These are phyloP conservation scores for Gonocerus acuteangulatus DNA, from an alignment of 2,888 invertebrate species.

Conservation along the genomic window DNA sequence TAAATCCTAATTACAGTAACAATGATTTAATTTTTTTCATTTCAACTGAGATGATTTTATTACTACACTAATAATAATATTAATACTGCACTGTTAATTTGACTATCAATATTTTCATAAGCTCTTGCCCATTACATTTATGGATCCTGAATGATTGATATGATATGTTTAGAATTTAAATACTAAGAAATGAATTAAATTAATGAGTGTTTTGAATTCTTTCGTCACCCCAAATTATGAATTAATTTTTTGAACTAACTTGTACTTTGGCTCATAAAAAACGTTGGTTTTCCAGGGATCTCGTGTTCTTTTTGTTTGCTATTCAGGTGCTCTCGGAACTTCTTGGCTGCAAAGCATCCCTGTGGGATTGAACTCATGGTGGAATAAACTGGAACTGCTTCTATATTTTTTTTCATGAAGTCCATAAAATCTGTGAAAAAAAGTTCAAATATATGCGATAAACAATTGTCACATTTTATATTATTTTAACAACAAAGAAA, in stretches of 20 bases:
- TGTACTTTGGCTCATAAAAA: background rate
- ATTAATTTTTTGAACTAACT: background rate
- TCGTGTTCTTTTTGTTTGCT: slow-evolving; percentile 24
- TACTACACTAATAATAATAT: too few relatives aligned
- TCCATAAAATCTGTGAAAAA: background rate
- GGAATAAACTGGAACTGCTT: background rate
- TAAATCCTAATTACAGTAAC: too few relatives aligned
- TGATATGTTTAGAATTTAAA: too few relatives aligned
- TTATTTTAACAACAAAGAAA: background rate
- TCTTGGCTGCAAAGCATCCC: slow-evolving; percentile 63
- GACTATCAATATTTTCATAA: too few relatives aligned
- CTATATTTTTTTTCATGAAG: background rate
- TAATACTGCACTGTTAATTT: too few relatives aligned
- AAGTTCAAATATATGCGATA: background rate
- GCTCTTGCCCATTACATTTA: too few relatives aligned
- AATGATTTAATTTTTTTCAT: too few relatives aligned
- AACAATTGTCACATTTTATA: background rate
- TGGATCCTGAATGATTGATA: too few relatives aligned
- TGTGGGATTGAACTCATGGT: slow-evolving; percentile 70
- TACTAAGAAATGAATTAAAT: too few relatives aligned
- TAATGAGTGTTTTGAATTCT: too few relatives aligned
- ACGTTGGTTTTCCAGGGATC: background rate
- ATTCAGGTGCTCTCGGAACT: slow-evolving; percentile 53
- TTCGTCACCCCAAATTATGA: too few relatives aligned
- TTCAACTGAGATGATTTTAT: too few relatives aligned